These are phyloP conservation scores for Athene cunicularia DNA, from an alignment of 2,113 vertebrate genomes.

Conservation along the genomic window DNA sequence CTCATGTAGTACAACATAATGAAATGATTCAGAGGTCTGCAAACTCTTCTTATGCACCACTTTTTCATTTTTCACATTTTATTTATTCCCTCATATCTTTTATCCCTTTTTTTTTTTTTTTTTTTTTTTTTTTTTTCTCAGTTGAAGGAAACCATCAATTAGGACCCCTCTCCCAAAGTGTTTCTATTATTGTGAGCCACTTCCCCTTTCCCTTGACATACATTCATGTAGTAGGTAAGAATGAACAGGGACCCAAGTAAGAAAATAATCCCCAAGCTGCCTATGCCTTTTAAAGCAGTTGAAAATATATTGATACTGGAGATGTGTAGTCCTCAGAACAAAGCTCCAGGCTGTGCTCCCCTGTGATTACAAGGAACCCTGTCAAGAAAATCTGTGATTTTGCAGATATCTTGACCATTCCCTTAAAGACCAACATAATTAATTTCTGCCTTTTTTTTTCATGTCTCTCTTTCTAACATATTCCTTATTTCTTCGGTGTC, in stretches of 20 bases:
- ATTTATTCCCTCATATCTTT: background rate
- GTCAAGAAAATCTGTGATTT: background rate
- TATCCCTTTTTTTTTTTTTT: background rate
- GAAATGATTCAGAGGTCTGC: background rate
- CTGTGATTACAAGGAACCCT: background rate
- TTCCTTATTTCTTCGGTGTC: background rate
- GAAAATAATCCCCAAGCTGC: background rate
- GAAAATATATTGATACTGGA: background rate
- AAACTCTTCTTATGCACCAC: rapidly evolving
- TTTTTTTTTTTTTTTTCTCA: background rate
- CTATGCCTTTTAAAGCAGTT: background rate
- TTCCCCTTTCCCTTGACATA: background rate
- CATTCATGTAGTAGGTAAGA: background rate
- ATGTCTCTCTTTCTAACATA: background rate
- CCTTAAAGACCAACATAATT: background rate
- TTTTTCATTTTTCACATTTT: background rate
- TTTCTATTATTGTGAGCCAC: rapidly evolving
- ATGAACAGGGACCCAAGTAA: background rate
- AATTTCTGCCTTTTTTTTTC: background rate
- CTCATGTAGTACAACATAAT: background rate
- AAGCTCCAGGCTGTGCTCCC: background rate
- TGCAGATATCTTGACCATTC: background rate
- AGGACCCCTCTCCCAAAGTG: background rate
- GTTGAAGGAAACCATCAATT: background rate
- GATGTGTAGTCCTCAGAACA: background rate